phyloP scores from a whole-genome alignment of 2,888 invertebrate species.

The Trichogramma evanescens region DNA sequence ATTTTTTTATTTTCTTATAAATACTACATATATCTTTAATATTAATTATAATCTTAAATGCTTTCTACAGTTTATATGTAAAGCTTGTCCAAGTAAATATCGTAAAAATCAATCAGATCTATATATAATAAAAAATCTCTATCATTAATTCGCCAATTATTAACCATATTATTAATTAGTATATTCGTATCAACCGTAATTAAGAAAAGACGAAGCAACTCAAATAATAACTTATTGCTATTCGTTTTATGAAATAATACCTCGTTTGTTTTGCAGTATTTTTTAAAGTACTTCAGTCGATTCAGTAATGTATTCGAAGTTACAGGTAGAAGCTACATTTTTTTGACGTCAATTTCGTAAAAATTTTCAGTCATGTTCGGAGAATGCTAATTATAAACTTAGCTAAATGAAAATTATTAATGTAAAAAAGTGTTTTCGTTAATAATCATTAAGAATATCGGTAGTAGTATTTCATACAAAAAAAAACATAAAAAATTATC shows the following conservation, averaged over 20 bases:
- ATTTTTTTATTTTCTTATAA: conserved; percentile 20
- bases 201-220: conserved; percentile 7
- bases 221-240: conserved; percentile 5
- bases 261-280: background rate
- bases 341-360: conserved; percentile 2
- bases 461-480: background rate
- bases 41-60: conserved; percentile 14
- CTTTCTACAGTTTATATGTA: conserved; percentile 16
- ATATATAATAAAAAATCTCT: conserved; percentile 10
- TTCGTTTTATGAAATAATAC: conserved; percentile 2
- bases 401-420: too few relatives aligned
- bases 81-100: conserved; percentile 17
- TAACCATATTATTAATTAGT: background rate
- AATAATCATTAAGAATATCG: background rate
- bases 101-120: conserved; percentile 3
- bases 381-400: too few relatives aligned
- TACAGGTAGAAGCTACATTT: background rate
- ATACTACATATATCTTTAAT: conserved; percentile 21
- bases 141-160: background rate
- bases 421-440: too few relatives aligned
- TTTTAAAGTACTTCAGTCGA: conserved; percentile 14
- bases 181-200: conserved; percentile 11
- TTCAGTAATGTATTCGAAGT: background rate
- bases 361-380: background rate
- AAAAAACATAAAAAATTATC: background rate